Conservation (phyloP, 2,113 vertebrate genomes). For the Ifrita kowaldi region DNA sequence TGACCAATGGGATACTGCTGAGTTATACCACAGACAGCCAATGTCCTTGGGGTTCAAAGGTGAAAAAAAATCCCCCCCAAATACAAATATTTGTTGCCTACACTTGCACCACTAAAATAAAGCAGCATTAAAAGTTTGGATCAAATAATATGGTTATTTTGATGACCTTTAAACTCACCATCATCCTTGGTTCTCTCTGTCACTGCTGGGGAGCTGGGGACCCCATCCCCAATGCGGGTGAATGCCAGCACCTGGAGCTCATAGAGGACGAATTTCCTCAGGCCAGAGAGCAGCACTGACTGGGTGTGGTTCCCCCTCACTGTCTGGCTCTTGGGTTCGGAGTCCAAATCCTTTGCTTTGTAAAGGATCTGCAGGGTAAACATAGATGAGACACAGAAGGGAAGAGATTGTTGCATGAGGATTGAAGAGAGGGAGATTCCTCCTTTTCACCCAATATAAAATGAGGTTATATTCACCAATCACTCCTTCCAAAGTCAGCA, state of each 20-base stretch:
- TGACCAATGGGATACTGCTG: background rate
- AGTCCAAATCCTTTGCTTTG: conserved; percentile 73
- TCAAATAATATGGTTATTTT: background rate
- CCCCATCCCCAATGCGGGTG: conserved; percentile 86
- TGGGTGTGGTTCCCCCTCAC: conserved; percentile 81
- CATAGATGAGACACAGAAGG: fast-evolving
- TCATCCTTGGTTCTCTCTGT: conserved; percentile 88
- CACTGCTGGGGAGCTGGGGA: conserved; percentile 76
- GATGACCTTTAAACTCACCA: conserved; percentile 65
- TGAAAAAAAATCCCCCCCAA: background rate
- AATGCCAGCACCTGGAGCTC: conserved; percentile 87
- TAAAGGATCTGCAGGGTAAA: conserved; percentile 79
- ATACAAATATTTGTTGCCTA: background rate
- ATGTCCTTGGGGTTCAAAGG: background rate
- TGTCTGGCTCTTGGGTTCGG: conserved; percentile 71
- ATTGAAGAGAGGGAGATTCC: background rate
- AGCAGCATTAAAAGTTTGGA: background rate
- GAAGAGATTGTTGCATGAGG: background rate
- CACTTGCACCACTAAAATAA: background rate
- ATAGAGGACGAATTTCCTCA: conserved; percentile 84
- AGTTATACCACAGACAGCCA: background rate
- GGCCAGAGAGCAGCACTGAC: conserved; percentile 76
- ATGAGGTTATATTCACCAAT: background rate
- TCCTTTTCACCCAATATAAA: background rate
- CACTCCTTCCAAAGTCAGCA: background rate